Percentiles rank a stretch among this genome's conserved stretches.
Conservation (phyloP, 2,113 vertebrate genomes). For the Mionectes macconnelli region DNA sequence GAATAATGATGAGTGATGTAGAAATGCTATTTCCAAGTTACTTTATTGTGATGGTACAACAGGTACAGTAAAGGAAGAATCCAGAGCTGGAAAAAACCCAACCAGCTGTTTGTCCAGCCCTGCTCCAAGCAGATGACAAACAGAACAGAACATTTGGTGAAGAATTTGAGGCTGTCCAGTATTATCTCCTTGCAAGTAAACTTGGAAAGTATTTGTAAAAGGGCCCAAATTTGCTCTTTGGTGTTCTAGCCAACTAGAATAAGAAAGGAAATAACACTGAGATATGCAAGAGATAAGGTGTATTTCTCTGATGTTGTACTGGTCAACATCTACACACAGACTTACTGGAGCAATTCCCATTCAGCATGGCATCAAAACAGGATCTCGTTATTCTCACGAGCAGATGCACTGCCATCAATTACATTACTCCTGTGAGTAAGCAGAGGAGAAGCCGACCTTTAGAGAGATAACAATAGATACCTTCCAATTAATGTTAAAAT, state of each 20-base stretch:
- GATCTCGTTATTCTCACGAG: not conserved
- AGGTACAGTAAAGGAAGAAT: not conserved
- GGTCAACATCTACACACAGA: not conserved
- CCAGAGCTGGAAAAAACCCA: not conserved
- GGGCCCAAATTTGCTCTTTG: not conserved
- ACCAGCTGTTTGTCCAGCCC: not conserved
- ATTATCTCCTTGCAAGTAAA: not conserved
- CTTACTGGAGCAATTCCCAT: not conserved
- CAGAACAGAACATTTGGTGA: not conserved
- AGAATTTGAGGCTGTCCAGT: not conserved
- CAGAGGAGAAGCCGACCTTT: constrained; percentile 58
- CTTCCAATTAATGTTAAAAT: constrained; percentile 45
- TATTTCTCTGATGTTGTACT: not conserved
- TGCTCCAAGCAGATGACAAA: not conserved
- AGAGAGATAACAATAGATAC: constrained; percentile 32
- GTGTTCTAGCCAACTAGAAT: not conserved
- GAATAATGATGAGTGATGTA: not conserved
- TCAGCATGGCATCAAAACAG: not conserved
- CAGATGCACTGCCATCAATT: constrained; percentile 12
- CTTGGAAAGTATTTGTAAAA: not conserved
- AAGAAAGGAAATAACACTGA: not conserved
- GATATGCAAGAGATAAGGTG: not conserved
- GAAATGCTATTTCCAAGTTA: not conserved
- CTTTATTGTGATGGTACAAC: not conserved
- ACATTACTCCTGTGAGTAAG: constrained; percentile 44